Conservation (phyloP, 2,797 vertebrate genomes). For the Spinibarbus caldwelli region DNA sequence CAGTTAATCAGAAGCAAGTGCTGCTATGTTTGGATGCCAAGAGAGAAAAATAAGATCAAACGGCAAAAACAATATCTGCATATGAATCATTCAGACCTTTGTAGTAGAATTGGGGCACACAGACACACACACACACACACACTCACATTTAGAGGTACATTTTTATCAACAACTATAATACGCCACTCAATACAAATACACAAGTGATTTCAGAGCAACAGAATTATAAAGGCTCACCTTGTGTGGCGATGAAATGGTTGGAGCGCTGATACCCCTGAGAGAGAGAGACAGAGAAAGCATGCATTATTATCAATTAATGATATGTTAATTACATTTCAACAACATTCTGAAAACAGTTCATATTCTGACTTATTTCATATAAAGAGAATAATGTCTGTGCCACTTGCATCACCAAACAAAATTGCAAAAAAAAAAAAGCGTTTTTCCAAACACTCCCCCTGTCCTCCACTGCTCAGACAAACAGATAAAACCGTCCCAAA, state of each 20-base stretch:
- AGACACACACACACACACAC: conserved; percentile 30
- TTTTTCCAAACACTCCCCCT: background rate
- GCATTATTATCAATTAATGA: background rate
- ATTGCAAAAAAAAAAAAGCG: background rate
- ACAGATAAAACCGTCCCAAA: conserved; percentile 15
- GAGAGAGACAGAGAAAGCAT: background rate
- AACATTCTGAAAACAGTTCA: background rate
- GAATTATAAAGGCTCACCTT: conserved; percentile 82
- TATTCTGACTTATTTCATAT: background rate
- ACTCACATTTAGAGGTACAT: background rate
- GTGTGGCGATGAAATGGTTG: conserved; percentile 96
- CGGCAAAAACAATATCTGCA: conserved; percentile 52
- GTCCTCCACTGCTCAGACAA: background rate
- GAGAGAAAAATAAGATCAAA: conserved; percentile 63
- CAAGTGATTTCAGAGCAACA: background rate
- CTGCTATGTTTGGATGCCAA: conserved; percentile 54
- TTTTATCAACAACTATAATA: background rate
- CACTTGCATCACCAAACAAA: background rate
- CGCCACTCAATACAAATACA: background rate
- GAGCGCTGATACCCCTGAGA: conserved; percentile 93
- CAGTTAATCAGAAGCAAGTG: conserved; percentile 6
- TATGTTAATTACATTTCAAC: background rate
- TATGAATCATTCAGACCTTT: conserved; percentile 66
- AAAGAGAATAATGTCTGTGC: background rate
- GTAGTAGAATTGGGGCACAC: conserved; percentile 11